Evolutionary conservation across 1,140 invertebrate species (phyloP), one percentile per base, ranked within the genome.

Genomic region (Berghia stephanieae): DNA sequence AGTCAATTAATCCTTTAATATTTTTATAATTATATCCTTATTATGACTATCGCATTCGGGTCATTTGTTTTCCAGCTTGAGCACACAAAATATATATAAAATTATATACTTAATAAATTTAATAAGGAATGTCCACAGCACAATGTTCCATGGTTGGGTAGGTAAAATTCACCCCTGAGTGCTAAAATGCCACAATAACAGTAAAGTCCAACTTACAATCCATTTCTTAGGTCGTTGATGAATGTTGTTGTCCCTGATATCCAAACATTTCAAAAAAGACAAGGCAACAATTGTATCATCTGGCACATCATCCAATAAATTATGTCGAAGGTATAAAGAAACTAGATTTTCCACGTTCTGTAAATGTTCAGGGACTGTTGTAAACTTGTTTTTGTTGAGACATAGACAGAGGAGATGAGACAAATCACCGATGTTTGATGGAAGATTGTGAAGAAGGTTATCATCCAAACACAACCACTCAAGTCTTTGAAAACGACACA

Each of bases 401-500:
- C 86, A 84, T 3, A 89, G 70, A 82, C 87, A 86, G 40, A 78
- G 66, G 57, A 89, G 79, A 38, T 78, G 74, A 52, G 57, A 52
- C 27, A 87, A 71, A 36, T 79, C 75, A 36, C 73, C 78, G 43
- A 88, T 82, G 27, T 79, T 63, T 52, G 75, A 24, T 16, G 88
- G 85, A 36, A 89, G 74, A 21, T 81, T 67, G 38, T 79, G 63
- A 16, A 89, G 70, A 40, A 57, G 40, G 81, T 89, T 89, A 16
- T 86, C 82, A 27, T 85, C 83, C 16, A 88, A 73, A 74, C 83
- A 84, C 31, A 87, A 76, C 88, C 88, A 89, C 24, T 75, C 70
- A 21, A 89, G 73, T 24, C 80, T 78, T 40, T n/a, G 34, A 5
- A 89, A 72, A 24, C 83, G 49, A 42, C 81, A 78, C 49, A 89